These are phyloP conservation scores for Psittacula cyanocephala DNA, from an alignment of 2,113 vertebrate species.

Conservation along the genomic window DNA sequence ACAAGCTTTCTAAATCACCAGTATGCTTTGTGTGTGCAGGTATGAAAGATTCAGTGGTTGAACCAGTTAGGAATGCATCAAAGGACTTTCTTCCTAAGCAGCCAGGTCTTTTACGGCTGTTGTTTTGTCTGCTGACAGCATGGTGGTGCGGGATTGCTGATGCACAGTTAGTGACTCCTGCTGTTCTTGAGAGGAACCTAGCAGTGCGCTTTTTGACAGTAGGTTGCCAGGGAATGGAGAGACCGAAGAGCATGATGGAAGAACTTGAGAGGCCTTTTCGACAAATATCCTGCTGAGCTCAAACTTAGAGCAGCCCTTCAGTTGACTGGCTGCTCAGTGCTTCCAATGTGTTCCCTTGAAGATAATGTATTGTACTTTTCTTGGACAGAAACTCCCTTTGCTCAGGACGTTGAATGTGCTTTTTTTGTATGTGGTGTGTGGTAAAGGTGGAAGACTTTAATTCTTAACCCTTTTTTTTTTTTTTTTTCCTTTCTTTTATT, in stretches of 20 bases:
- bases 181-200: background rate
- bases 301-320: background rate
- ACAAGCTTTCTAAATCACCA: background rate
- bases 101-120: background rate
- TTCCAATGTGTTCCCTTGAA: background rate
- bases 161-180: background rate
- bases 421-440: background rate
- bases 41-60: background rate
- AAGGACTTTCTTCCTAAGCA: background rate
- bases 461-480: background rate
- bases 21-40: background rate
- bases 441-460: background rate
- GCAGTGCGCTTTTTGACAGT: background rate
- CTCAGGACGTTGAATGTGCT: background rate
- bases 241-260: background rate
- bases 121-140: background rate
- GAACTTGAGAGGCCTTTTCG: rapidly evolving
- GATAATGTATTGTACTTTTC: background rate
- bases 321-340: background rate
- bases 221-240: background rate
- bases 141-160: background rate
- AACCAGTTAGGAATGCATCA: background rate
- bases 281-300: background rate
- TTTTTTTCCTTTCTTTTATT: background rate
- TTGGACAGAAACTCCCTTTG: background rate